These are phyloP conservation scores for Mohoua ochrocephala DNA, from an alignment of 2,113 vertebrate genomes.

Conservation along the genomic window DNA sequence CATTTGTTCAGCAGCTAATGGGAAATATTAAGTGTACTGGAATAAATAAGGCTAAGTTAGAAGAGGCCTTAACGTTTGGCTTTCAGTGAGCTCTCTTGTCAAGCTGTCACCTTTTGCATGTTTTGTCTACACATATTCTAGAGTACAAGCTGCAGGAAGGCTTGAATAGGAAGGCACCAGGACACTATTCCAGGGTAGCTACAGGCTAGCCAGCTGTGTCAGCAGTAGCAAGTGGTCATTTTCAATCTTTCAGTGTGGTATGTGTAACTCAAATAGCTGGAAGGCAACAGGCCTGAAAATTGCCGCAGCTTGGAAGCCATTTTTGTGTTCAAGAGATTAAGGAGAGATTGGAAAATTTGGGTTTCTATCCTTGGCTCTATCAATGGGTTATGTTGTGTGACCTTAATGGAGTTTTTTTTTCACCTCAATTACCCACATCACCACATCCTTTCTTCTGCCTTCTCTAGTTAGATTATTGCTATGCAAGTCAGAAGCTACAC, in stretches of 20 bases:
- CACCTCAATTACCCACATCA: not conserved
- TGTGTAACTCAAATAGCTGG: not conserved
- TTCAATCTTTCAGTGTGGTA: not conserved
- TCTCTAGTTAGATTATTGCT: not conserved
- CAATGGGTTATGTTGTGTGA: not conserved
- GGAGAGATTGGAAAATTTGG: not conserved
- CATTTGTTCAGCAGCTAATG: not conserved
- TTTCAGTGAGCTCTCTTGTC: not conserved
- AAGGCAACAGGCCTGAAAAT: not conserved
- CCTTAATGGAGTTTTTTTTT: not conserved
- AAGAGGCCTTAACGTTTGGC: not conserved
- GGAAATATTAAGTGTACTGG: constrained; percentile 21
- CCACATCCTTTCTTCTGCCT: not conserved
- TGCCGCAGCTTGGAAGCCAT: not conserved
- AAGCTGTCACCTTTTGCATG: not conserved
- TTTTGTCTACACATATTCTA: not conserved
- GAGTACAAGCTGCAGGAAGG: not conserved
- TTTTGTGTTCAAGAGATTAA: not conserved
- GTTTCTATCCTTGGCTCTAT: not conserved
- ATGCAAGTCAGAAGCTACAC: not conserved
- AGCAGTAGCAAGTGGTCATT: not conserved
- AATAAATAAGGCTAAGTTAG: not conserved
- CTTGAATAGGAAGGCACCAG: not conserved
- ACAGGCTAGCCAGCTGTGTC: not conserved
- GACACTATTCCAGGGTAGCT: not conserved